Evolutionary conservation across 2,113 vertebrate species (phyloP).

Genomic region (Perca flavescens): DNA sequence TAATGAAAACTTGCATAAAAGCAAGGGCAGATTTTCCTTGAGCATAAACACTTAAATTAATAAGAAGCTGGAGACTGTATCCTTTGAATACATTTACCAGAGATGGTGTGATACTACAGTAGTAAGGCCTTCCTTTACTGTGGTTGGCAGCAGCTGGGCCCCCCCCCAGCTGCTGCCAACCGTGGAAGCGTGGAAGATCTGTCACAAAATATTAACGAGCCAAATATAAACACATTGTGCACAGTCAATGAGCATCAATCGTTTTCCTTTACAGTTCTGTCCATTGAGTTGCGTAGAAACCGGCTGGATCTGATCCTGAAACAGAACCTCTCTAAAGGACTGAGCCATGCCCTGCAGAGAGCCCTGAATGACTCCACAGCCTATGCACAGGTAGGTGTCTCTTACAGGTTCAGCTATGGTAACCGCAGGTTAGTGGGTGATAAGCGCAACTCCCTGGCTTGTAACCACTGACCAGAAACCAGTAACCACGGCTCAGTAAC

Average conservation of each 20-base stretch:
- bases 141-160: neutral
- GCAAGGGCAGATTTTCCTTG: slow-evolving; percentile 29
- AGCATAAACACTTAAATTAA: slow-evolving; percentile 28
- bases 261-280: slow-evolving; percentile 85
- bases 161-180: too few species aligned
- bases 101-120: neutral
- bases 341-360: slow-evolving; percentile 90
- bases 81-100: slow-evolving; percentile 19
- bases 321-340: slow-evolving; percentile 89
- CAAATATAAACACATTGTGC: neutral
- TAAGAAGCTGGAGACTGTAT: slow-evolving; percentile 12
- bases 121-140: neutral
- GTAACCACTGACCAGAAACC: neutral
- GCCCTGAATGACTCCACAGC: slow-evolving; percentile 89
- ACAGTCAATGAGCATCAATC: neutral
- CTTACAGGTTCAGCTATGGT: neutral
- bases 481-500: neutral
- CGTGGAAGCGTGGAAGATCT: neutral
- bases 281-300: slow-evolving; percentile 88
- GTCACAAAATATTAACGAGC: neutral
- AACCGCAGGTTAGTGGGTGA: neutral
- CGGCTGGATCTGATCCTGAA: slow-evolving; percentile 86
- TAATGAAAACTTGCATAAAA: slow-evolving; percentile 50
- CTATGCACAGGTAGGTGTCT: slow-evolving; percentile 85
- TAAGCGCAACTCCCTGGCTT: neutral